Evolutionary conservation across 2,797 vertebrate species (phyloP), one percentile per base, ranked within the genome.

Genomic region (Sebastes kiyomatsui): DNA sequence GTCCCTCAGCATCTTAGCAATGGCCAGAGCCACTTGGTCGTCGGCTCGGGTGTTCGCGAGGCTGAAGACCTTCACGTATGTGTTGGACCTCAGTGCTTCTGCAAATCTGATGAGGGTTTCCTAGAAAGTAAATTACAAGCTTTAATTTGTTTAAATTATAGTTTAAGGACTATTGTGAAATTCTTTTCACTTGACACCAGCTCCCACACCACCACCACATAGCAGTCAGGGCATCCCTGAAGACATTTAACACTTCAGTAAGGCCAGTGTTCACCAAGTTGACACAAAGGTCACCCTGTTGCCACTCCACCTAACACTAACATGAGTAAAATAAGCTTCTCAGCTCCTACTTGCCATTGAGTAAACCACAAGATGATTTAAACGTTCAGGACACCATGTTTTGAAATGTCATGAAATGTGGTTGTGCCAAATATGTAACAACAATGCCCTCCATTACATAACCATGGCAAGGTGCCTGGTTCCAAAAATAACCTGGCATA

Each of bases 31-130:
- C 18, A 97, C 97, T 0, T 90, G 94, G 85, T 99, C 98, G 0
- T 98, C 98, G 0, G 98, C 98, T 2, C 88, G 96, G 0, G 98
- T 99, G 93, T 99, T 99, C 7, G 98, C 98, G 49, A 99, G 93
- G 77, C 96, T 99, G 81, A 99, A 97, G 6, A 95, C 87, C 77
- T 94, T 96, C 28, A 99, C 97, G 0, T 94, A 92, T 0, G 96
- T 96, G 96, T 99, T 99, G 88, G 94, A 93, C 80, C 93, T 93
- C 80, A 99, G 91, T 0, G 97, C 98, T 78, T 98, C 97, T 0
- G 97, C 96, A 65, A 99, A 99, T 23, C 96, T 94, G 54, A 96
- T 94, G 0, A 99, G 96, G 59, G 95, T 98, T 71, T 96, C 97
- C 69, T 97, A 84, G 5, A 93, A 75, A 49, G n/a, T 22, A 49